phyloP scores from a whole-genome alignment of 2,888 invertebrate species.

The Choreutis nemorana region DNA sequence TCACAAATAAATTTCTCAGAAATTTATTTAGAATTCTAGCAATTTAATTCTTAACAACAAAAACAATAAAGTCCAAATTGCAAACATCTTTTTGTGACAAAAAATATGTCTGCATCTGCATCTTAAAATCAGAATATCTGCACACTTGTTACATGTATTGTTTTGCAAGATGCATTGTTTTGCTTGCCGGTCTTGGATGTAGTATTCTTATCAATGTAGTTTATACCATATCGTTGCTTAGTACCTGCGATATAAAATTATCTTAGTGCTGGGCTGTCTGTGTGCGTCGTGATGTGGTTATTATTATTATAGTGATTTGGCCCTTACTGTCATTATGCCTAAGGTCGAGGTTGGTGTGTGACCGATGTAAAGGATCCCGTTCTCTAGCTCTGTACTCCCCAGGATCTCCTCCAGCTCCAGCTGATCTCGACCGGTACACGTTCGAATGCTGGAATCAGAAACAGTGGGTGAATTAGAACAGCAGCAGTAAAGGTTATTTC shows the following conservation, averaged over 20 bases:
- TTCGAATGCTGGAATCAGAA: conserved; percentile 40
- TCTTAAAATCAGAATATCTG: no score
- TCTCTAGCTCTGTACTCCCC: conserved; percentile 36
- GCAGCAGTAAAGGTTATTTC: background rate
- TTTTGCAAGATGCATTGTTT: no score
- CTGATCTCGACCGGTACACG: conserved; percentile 52
- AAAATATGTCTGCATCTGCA: no score
- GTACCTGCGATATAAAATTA: no score
- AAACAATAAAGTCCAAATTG: no score
- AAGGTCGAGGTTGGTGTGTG: conserved; percentile 54
- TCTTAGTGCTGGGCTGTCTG: no score
- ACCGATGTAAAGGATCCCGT: conserved; percentile 52
- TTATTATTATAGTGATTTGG: background rate
- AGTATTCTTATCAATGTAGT: no score
- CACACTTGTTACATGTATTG: no score
- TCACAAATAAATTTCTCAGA: background rate
- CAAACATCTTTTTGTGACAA: no score
- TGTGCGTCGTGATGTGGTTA: no score
- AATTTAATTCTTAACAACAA: background rate
- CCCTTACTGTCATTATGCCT: conserved; percentile 43
- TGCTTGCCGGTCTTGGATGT: no score
- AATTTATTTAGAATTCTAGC: background rate
- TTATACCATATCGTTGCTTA: no score
- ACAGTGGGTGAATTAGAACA: background rate
- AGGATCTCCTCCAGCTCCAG: conserved; percentile 31